Conservation (phyloP, 2,888 invertebrate genomes). For the Bugulina stolonifera region DNA sequence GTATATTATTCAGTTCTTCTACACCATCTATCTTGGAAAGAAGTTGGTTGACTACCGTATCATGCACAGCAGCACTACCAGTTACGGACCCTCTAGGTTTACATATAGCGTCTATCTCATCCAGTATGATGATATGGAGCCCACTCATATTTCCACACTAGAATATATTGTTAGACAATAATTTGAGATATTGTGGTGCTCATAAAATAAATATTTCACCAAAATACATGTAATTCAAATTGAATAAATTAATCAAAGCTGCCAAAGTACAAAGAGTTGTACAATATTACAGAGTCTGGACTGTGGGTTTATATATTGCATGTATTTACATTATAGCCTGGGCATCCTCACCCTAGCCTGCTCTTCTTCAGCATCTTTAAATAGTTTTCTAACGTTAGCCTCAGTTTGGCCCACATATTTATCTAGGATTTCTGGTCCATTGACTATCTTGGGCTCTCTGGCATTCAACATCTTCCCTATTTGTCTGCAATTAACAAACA, state of each 20-base stretch:
- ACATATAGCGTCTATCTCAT: slow-evolving; percentile 99
- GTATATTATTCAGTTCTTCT: slow-evolving; percentile 95
- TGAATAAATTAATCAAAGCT: too few species aligned
- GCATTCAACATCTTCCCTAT: slow-evolving; percentile 97
- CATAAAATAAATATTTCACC: too few species aligned
- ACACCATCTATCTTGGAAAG: slow-evolving; percentile 98
- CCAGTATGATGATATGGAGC: slow-evolving; percentile 97
- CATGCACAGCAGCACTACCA: slow-evolving; percentile 73
- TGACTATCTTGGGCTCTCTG: slow-evolving; percentile 97
- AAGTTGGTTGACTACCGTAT: slow-evolving; percentile 97
- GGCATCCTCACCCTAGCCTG: slow-evolving; percentile 71
- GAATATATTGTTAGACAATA: too few species aligned
- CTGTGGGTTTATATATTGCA: too few species aligned
- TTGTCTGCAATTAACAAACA: slow-evolving; percentile 58
- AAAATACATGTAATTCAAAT: too few species aligned
- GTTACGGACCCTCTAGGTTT: slow-evolving; percentile 89
- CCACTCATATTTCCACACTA: slow-evolving; percentile 91
- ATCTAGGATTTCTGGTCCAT: slow-evolving; percentile 97
- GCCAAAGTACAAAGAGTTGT: too few species aligned
- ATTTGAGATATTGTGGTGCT: too few species aligned
- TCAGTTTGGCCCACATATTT: slow-evolving; percentile 99
- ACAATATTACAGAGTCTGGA: too few species aligned
- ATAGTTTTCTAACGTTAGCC: slow-evolving; percentile 87
- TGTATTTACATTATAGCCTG: too few species aligned
- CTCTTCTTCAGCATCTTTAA: slow-evolving; percentile 98